phyloP scores from a whole-genome alignment of 2,888 invertebrate species.

The Lissocephala sabroskyi region DNA sequence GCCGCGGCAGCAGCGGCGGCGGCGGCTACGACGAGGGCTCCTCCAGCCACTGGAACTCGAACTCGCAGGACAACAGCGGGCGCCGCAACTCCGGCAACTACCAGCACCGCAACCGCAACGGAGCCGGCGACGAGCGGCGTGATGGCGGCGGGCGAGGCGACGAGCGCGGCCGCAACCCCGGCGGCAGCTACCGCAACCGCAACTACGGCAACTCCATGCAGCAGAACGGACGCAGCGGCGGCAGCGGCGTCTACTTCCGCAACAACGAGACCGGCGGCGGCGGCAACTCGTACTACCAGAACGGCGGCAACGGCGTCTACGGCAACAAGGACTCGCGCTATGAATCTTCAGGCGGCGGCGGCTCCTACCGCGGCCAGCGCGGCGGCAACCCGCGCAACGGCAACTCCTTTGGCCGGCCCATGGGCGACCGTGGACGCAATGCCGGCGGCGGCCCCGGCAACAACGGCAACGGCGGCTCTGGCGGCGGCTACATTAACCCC shows the following conservation, averaged over 20 bases:
- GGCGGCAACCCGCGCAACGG: constrained; percentile 56
- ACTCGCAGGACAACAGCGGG: constrained; percentile 35
- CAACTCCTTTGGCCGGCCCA: constrained; percentile 57
- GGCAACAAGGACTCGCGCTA: constrained; percentile 59
- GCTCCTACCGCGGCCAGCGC: constrained; percentile 64
- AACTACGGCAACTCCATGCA: constrained; percentile 61
- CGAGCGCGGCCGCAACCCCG: constrained; percentile 52
- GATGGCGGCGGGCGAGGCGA: constrained; percentile 38
- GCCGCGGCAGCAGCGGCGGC: constrained; percentile 17
- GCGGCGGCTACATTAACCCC: constrained; percentile 63
- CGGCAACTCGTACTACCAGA: constrained; percentile 50
- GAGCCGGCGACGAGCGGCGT: constrained; percentile 35
- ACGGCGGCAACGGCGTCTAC: constrained; percentile 46
- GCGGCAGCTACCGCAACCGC: constrained; percentile 50
- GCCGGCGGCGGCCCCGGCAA: constrained; percentile 38
- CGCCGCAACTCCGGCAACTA: constrained; percentile 58
- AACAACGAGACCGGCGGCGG: constrained; percentile 65
- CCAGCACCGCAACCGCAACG: constrained; percentile 30
- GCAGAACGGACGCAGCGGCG: constrained; percentile 51
- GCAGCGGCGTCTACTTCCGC: constrained; percentile 67
- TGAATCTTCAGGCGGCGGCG: constrained; percentile 47
- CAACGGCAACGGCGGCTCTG: constrained; percentile 26
- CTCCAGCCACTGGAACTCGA: constrained; percentile 42
- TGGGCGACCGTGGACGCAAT: constrained; percentile 54
- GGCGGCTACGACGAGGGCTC: constrained; percentile 30